phyloP scores from a whole-genome alignment of 1,140 invertebrate genomes.

The Trachymyrmex septentrionalis region DNA sequence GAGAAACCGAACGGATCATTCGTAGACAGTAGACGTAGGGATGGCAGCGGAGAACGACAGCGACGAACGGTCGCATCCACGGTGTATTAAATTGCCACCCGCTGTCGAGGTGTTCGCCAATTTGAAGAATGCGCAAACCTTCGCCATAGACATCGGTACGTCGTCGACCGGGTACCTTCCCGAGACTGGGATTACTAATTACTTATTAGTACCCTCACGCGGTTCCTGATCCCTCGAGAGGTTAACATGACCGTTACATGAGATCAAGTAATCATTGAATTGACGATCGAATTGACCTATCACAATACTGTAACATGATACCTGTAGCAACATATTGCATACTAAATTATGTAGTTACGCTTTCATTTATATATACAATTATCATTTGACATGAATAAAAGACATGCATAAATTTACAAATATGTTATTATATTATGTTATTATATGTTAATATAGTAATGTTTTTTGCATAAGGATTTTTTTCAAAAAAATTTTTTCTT shows the following conservation, averaged over 20 bases:
- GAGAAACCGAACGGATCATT: neutral
- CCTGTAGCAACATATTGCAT: neutral
- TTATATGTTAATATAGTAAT: too few species aligned
- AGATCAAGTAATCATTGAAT: neutral
- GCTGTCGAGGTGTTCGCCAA: constrained; percentile 89
- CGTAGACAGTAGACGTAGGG: constrained; percentile 45
- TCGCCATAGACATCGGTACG: constrained; percentile 92
- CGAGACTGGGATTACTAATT: too few species aligned
- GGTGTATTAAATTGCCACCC: constrained; percentile 86
- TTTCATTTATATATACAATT: neutral
- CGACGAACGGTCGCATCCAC: constrained; percentile 79
- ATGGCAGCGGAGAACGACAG: constrained; percentile 81
- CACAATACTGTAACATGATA: neutral
- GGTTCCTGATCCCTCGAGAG: neutral
- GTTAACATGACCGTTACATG: neutral
- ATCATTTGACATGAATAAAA: neutral
- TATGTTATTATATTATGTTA: too few species aligned
- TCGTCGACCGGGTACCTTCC: constrained; percentile 12
- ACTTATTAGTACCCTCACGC: too few species aligned
- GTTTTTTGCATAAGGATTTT: neutral
- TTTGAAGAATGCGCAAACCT: constrained; percentile 90
- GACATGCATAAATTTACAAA: neutral
- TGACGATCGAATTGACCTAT: neutral
- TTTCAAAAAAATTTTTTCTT: neutral
- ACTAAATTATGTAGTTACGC: neutral